phyloP scores from a whole-genome alignment of 2,113 vertebrate species.

The Nicator chloris region DNA sequence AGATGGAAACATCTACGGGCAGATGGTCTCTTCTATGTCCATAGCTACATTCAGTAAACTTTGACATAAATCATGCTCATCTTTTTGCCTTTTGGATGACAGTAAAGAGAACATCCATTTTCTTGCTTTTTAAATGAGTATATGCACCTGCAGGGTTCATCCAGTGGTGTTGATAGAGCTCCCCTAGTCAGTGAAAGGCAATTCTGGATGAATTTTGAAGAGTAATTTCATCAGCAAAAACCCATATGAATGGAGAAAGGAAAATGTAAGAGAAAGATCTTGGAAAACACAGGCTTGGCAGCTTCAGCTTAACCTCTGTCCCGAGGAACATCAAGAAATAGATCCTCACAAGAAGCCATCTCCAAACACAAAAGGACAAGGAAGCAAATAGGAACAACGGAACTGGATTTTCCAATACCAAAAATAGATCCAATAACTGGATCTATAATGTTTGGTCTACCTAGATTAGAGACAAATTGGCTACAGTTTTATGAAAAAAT shows the following conservation, averaged over 20 bases:
- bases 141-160: background rate
- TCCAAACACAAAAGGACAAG: background rate
- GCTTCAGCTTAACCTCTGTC: background rate
- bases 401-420: background rate
- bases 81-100: background rate
- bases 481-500: background rate
- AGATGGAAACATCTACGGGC: background rate
- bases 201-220: background rate
- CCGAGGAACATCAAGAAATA: background rate
- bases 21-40: background rate
- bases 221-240: background rate
- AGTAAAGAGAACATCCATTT: background rate
- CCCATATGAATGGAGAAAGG: background rate
- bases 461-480: background rate
- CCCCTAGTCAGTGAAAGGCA: background rate
- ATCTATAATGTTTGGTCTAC: background rate
- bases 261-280: background rate
- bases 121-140: background rate
- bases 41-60: background rate
- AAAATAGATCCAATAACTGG: background rate
- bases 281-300: accelerated
- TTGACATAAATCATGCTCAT: background rate
- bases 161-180: background rate
- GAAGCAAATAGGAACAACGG: background rate
- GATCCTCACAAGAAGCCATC: background rate